Evolutionary conservation across 2,797 vertebrate genomes (phyloP).

Genomic region (Gephyroberyx darwinii): DNA sequence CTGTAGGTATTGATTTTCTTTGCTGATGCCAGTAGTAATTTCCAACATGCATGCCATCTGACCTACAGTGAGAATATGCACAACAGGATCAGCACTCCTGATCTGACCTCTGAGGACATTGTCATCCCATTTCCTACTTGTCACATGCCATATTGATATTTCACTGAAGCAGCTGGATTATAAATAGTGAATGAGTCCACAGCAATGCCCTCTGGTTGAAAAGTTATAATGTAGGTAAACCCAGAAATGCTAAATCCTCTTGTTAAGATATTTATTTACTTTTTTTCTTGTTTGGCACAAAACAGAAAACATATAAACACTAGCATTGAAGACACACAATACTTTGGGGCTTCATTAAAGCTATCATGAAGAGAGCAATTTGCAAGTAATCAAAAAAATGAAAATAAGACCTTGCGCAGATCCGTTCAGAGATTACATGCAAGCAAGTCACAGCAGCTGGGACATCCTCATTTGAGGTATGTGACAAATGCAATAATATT

Average conservation of each 20-base stretch:
- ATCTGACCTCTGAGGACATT: not conserved
- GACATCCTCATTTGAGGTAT: not conserved
- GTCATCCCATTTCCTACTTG: too few relatives aligned
- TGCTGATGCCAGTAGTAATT: constrained; percentile 46
- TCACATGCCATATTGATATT: not conserved
- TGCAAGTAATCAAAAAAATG: not conserved
- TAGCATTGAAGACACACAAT: not conserved
- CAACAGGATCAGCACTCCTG: not conserved
- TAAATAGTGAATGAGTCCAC: not conserved
- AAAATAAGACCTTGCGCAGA: not conserved
- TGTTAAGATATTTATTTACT: constrained; percentile 24
- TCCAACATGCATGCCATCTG: constrained; percentile 36
- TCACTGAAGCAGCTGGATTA: not conserved
- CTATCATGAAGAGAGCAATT: too few relatives aligned
- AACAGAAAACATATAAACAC: not conserved
- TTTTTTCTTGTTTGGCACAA: not conserved
- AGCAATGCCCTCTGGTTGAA: not conserved
- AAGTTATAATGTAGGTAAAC: not conserved
- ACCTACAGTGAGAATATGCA: constrained; percentile 9
- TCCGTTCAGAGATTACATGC: not conserved
- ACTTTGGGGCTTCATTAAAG: not conserved
- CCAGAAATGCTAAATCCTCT: not conserved
- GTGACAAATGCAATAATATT: not conserved
- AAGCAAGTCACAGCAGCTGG: not conserved
- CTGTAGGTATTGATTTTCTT: constrained; percentile 48